Conservation (phyloP, 2,888 invertebrate species). For the Pegoplata infirma region DNA sequence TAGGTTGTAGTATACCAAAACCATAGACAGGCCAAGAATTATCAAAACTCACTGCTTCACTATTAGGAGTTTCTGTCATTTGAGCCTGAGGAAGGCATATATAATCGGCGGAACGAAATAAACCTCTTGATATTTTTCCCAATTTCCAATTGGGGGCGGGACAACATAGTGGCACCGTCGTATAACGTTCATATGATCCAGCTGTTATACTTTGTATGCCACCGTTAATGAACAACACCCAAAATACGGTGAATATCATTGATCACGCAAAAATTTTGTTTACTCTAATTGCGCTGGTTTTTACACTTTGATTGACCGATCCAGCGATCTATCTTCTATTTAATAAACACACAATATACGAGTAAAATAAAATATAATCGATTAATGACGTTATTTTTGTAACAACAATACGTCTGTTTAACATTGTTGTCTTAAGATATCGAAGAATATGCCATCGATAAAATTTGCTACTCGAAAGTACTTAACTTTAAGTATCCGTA, state of each 20-base stretch:
- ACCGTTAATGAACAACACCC: slow-evolving; percentile 45
- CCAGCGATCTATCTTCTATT: neutral
- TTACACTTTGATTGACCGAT: neutral
- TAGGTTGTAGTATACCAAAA: slow-evolving; percentile 35
- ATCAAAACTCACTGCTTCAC: slow-evolving; percentile 5
- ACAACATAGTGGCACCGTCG: slow-evolving; percentile 60
- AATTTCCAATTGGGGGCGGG: slow-evolving; percentile 54
- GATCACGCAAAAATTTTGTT: slow-evolving; percentile 22
- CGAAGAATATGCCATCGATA: slow-evolving; percentile 10
- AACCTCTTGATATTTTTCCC: slow-evolving; percentile 50
- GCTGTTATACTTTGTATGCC: slow-evolving; percentile 46
- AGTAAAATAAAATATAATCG: neutral
- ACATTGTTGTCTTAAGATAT: slow-evolving; percentile 46
- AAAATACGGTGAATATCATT: slow-evolving; percentile 55
- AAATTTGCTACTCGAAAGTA: neutral
- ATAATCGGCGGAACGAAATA: slow-evolving; percentile 51
- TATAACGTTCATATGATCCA: slow-evolving; percentile 13
- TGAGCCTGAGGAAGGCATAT: slow-evolving; percentile 31
- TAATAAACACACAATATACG: neutral
- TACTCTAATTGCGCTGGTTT: neutral
- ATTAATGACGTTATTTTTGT: slow-evolving; percentile 24
- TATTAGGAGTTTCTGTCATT: neutral
- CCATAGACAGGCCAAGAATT: slow-evolving; percentile 52
- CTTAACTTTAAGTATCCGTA: neutral
- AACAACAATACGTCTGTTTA: neutral